Conservation (phyloP, 2,797 vertebrate species). For the Vipera ursinii region DNA sequence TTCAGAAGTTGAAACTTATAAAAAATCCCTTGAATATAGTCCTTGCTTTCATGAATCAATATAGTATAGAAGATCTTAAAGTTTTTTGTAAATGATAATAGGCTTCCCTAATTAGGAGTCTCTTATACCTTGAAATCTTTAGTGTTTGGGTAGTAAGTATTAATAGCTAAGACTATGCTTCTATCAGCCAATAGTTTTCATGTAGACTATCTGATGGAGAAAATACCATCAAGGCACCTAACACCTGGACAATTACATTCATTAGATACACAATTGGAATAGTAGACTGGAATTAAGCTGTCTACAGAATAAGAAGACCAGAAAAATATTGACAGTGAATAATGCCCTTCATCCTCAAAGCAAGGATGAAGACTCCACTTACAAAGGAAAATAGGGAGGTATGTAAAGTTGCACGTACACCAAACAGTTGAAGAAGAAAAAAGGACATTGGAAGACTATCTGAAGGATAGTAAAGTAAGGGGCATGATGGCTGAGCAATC, state of each 20-base stretch:
- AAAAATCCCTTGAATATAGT: neutral
- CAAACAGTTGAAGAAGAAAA: neutral
- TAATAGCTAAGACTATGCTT: neutral
- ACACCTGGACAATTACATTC: neutral
- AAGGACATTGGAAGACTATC: neutral
- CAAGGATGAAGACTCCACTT: neutral
- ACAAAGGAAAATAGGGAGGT: neutral
- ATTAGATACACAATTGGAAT: neutral
- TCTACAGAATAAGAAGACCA: neutral
- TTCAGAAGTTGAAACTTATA: slow-evolving; percentile 5
- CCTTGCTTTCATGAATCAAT: neutral
- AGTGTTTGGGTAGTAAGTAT: neutral
- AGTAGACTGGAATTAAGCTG: neutral
- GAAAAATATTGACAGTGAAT: neutral
- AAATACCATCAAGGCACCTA: neutral
- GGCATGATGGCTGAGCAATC: neutral
- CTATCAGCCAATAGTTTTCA: neutral
- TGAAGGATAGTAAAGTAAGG: neutral
- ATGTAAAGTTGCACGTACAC: neutral
- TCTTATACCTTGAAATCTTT: neutral
- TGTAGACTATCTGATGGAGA: neutral
- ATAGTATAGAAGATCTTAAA: neutral
- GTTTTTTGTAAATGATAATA: neutral
- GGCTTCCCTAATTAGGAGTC: neutral
- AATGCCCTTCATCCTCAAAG: neutral